A percentile compares a stretch with the other conserved stretches of the same genome.
These are phyloP conservation scores for Zonitis immaculata DNA, from an alignment of 2,888 invertebrate genomes.

Conservation along the genomic window DNA sequence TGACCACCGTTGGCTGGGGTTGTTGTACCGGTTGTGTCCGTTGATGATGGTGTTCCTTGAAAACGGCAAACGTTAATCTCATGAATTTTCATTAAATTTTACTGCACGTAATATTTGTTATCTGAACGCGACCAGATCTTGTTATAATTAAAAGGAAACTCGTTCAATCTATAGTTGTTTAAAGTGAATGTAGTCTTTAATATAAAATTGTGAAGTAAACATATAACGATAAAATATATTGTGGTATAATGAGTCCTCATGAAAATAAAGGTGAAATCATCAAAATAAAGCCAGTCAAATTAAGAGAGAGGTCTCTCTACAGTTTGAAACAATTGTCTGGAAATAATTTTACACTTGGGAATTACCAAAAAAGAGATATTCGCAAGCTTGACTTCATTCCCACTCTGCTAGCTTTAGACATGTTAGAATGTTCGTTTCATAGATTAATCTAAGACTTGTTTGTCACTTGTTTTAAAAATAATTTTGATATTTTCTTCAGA, in stretches of 20 bases:
- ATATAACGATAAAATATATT: neutral
- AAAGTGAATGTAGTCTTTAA: neutral
- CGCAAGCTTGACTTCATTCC: neutral
- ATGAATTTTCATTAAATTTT: neutral
- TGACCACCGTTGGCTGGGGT: slow-evolving; percentile 46
- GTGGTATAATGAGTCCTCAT: neutral
- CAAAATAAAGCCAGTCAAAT: neutral
- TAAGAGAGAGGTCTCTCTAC: neutral
- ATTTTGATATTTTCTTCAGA: too few relatives aligned
- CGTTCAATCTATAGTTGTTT: neutral
- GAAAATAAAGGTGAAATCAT: neutral
- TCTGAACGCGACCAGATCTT: neutral
- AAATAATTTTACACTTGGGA: neutral
- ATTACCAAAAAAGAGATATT: neutral
- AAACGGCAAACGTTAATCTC: too few relatives aligned
- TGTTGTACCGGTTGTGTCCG: slow-evolving; percentile 14
- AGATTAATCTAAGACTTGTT: neutral
- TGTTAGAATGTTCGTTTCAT: neutral
- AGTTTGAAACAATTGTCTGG: neutral
- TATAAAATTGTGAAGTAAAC: too few relatives aligned
- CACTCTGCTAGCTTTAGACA: neutral
- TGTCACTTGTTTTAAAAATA: too few relatives aligned
- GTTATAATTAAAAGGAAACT: neutral
- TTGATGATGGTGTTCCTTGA: slow-evolving; percentile 21
- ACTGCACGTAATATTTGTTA: neutral